Conservation (phyloP, 2,888 invertebrate genomes). For the Marronus borbonicus region DNA sequence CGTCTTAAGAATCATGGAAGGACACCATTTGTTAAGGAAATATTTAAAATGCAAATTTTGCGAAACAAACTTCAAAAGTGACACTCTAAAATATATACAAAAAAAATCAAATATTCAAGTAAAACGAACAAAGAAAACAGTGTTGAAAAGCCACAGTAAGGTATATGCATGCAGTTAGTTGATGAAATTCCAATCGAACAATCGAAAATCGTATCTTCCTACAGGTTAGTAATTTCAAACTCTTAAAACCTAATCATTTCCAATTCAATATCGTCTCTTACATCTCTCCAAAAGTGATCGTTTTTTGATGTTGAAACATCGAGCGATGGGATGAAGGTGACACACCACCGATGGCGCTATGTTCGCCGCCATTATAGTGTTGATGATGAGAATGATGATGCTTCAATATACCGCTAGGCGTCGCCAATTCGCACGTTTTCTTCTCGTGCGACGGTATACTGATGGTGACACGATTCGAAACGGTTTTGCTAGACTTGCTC, state of each 20-base stretch:
- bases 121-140: not conserved
- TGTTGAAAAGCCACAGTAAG: constrained; percentile 16
- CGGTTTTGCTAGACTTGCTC: constrained; percentile 49
- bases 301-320: constrained; percentile 68
- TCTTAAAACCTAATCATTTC: too few relatives aligned
- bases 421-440: constrained; percentile 60
- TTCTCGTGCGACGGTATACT: constrained; percentile 62
- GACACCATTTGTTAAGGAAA: too few relatives aligned
- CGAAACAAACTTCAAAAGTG: too few relatives aligned
- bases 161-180: constrained; percentile 41
- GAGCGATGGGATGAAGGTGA: constrained; percentile 62
- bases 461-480: constrained; percentile 66
- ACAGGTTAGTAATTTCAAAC: not conserved
- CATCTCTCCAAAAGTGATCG: constrained; percentile 71
- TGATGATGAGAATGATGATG: constrained; percentile 60
- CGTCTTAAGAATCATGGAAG: too few relatives aligned
- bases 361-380: constrained; percentile 56
- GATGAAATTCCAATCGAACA: not conserved
- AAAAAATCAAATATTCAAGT: not conserved
- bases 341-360: constrained; percentile 50
- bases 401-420: constrained; percentile 73
- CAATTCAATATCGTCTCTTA: constrained; percentile 63
- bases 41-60: too few relatives aligned
- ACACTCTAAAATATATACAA: too few relatives aligned
- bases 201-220: not conserved